phyloP scores from a whole-genome alignment of 2,888 invertebrate genomes.

The Brenthis daphne region DNA sequence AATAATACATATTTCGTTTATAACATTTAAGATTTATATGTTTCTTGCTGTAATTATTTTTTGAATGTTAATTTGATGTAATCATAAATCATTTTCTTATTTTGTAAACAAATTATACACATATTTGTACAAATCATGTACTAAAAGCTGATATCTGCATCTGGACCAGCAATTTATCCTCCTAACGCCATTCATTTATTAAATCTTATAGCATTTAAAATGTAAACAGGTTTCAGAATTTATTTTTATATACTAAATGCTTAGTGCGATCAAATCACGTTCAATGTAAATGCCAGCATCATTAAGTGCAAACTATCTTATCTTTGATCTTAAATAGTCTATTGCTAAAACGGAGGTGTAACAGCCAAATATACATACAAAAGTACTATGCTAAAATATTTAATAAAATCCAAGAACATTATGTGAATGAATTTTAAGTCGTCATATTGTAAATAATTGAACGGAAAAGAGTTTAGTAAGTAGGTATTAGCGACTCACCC shows the following conservation, averaged over 20 bases:
- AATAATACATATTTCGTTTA: too few relatives aligned
- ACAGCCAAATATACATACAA: constrained; percentile 5
- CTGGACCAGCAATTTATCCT: neutral
- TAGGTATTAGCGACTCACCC: too few relatives aligned
- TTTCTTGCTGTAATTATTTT: too few relatives aligned
- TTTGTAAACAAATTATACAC: too few relatives aligned
- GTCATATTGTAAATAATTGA: too few relatives aligned
- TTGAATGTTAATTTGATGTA: too few relatives aligned
- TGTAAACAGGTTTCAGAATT: constrained; percentile 10
- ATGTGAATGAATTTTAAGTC: too few relatives aligned
- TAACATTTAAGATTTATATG: too few relatives aligned
- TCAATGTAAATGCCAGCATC: constrained; percentile 36
- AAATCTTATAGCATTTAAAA: constrained; percentile 3
- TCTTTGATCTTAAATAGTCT: constrained; percentile 33
- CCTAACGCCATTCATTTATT: constrained; percentile 12
- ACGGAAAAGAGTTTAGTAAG: too few relatives aligned
- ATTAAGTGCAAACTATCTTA: constrained; percentile 33
- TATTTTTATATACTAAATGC: constrained; percentile 16
- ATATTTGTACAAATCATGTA: too few relatives aligned
- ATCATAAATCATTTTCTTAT: too few relatives aligned
- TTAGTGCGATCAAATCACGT: constrained; percentile 26
- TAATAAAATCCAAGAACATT: neutral
- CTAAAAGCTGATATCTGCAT: too few relatives aligned
- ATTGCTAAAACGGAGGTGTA: constrained; percentile 22
- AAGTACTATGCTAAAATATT: neutral